Evolutionary conservation across 2,888 invertebrate species (phyloP), one percentile per base, ranked within the genome.

Genomic region (Smittia aterrima): DNA sequence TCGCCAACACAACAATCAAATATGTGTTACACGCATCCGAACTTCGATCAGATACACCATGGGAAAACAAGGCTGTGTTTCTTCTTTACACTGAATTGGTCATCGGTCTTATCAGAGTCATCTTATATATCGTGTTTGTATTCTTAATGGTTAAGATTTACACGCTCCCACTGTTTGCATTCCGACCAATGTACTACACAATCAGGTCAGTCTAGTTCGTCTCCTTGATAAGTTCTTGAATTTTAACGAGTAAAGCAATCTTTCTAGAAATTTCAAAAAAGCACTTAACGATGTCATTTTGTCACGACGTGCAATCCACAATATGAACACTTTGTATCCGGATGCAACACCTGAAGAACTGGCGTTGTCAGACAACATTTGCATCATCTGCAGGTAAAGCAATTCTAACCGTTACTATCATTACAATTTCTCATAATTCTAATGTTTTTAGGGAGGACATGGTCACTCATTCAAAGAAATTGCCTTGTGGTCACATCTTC

Each of bases 21-120:
- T 96, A 96, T 81, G 85, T 91, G 24, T 84, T 94, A 4, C 95
- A 96, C 82, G 89, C 92, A 4, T 89, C 94, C 68, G 96, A 96
- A 81, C 85, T 95, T 77, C 90, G 83, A 32, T 81, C 81, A 71
- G 96, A 98, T 80, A 94, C 93, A 58, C 98, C 98, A 0, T 99
- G 99, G 99, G 99, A 99, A 82, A 96, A 95, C 82, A 99, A 99
- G 83, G 98, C 98, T 9, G 97, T 98, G 0, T 98, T 96, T 79
- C 85, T 99, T 47, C 85, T 99, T 1, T 98, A 99, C 81, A 95
- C 97, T 0, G 99, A 99, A 83, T 86, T 99, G 75, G 88, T 96
- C 41, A 95, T 98, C 85, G 98, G 98, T 76, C 86, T 92, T 74
- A 86, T 92, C 67, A 91, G 91, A 84, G 91, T 90, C 38, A 89